A percentile compares a stretch with the other conserved stretches of the same genome.
Conservation (phyloP, 2,797 vertebrate genomes). For the Allobates femoralis region DNA sequence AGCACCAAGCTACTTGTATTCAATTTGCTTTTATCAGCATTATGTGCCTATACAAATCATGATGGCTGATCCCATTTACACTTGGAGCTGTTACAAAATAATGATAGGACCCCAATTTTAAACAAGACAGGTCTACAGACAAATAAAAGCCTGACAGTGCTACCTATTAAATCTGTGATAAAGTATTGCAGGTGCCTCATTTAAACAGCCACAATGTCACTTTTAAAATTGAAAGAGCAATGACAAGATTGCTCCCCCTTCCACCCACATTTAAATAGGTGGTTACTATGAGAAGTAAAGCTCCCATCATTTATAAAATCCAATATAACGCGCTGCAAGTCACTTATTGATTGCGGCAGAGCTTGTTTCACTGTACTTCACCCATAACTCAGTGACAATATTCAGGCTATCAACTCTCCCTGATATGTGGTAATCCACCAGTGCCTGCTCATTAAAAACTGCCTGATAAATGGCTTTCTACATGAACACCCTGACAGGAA, state of each 20-base stretch:
- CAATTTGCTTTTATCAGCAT: neutral
- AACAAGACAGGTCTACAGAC: neutral
- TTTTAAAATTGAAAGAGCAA: neutral
- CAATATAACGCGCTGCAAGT: neutral
- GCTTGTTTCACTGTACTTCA: neutral
- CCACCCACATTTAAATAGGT: neutral
- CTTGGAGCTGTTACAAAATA: too few species aligned
- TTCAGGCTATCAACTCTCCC: neutral
- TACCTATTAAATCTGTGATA: neutral
- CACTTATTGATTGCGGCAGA: neutral
- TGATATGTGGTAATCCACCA: constrained; percentile 24
- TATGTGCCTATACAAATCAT: neutral
- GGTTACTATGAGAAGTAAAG: neutral
- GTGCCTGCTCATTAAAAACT: constrained; percentile 27
- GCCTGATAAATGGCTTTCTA: constrained; percentile 27
- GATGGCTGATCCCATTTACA: neutral
- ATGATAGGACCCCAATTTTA: neutral
- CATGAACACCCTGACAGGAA: constrained; percentile 2
- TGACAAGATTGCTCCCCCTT: neutral
- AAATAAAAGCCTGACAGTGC: neutral
- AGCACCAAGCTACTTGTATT: neutral
- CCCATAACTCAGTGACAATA: constrained; percentile 16
- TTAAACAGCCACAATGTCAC: neutral
- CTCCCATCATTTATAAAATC: neutral
- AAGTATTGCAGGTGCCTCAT: neutral